Percentiles rank a stretch among this genome's conserved stretches.
These are phyloP conservation scores for Heliconius ismenius DNA, from an alignment of 2,888 invertebrate species.

Conservation along the genomic window DNA sequence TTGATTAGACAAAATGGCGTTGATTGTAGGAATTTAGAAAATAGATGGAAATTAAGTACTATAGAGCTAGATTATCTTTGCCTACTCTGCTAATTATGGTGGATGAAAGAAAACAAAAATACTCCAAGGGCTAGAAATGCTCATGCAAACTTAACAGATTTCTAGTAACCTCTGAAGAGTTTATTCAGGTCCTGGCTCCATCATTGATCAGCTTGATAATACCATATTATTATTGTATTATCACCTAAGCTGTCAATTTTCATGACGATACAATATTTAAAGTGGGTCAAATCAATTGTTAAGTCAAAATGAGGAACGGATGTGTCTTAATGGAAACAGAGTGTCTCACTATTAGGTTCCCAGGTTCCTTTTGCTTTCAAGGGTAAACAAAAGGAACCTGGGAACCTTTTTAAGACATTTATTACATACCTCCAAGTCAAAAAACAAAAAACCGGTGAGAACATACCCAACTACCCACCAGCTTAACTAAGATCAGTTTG, in stretches of 20 bases:
- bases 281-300: too few species aligned
- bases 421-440: too few species aligned
- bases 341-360: too few species aligned
- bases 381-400: too few species aligned
- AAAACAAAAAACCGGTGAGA: background rate
- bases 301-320: too few species aligned
- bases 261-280: too few species aligned
- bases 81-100: too few species aligned
- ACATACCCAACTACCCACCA: background rate
- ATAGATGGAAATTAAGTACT: too few species aligned
- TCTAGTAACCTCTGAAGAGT: background rate
- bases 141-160: background rate
- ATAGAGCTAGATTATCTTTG: too few species aligned
- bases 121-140: background rate
- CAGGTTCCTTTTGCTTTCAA: too few species aligned
- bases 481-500: constrained; percentile 24
- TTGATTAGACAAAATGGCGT: background rate
- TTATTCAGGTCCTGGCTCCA: background rate
- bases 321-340: background rate
- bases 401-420: too few species aligned
- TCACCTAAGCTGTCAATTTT: too few species aligned
- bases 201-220: background rate
- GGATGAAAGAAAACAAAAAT: background rate
- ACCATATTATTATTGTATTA: background rate
- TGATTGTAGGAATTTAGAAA: background rate